Evolutionary conservation across 2,888 invertebrate genomes (phyloP), one percentile per base, ranked within the genome.

Genomic region (Acrocyrtus sp.): DNA sequence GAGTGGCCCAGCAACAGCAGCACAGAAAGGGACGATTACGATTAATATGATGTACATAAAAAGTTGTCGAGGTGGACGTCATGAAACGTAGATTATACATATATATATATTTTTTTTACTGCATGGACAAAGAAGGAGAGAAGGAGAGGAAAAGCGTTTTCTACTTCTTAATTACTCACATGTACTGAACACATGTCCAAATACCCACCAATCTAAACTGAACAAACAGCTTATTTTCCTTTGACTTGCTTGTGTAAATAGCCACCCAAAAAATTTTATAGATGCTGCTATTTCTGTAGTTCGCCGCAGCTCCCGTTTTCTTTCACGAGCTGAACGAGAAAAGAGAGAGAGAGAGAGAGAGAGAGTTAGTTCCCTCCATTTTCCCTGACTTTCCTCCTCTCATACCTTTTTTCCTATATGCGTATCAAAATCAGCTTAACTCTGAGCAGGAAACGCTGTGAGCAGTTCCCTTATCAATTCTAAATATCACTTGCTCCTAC

Each of bases 401-500:
- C n/a, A n/a, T n/a, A 34, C 5, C 34, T 34, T 34, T 34, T 12
- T 34, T 34, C 12, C 34, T 5, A 34, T 34, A 8, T 34, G n/a
- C n/a, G n/a, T n/a, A n/a, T n/a, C n/a, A n/a, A n/a, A n/a, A n/a
- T n/a, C n/a, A 5, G 12, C 34, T 34, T 34, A 12, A 12, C 12
- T 34, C 12, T 34, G 5, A 34, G 34, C 5, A 34, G 34, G 34
- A 34, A 21, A 15, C 29, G 5, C 24, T 22, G 26, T 17, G 34
- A 41, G 56, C 34, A 41, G 22, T 41, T 53, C 29, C 21, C 61
- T 70, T 70, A 70, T 70, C 69, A 56, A 45, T 6, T 54, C 51
- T 69, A 50, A 69, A 61, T 69, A 69, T 69, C 69, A 61, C 27
- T 17, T 17, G 54, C 34, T n/a, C 60, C n/a, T n/a, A n/a, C 61